These are phyloP conservation scores for Atta texana DNA, from an alignment of 1,140 invertebrate genomes.

Conservation along the genomic window DNA sequence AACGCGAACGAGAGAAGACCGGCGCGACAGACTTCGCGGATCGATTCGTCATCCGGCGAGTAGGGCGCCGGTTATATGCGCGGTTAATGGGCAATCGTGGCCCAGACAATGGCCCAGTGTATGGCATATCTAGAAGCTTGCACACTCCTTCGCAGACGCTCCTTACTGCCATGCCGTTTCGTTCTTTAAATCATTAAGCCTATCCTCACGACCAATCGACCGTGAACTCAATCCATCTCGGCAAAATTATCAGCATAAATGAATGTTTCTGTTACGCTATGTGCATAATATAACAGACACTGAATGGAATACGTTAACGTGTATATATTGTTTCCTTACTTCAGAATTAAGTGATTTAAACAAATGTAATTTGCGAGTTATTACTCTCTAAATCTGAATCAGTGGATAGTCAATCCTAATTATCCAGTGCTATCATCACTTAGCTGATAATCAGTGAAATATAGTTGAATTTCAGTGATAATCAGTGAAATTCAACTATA, in stretches of 20 bases:
- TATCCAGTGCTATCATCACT: no score
- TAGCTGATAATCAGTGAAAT: no score
- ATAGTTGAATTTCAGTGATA: no score
- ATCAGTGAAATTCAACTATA: no score
- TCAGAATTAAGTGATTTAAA: no score
- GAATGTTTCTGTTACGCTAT: slow-evolving; percentile 17
- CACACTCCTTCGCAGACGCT: slow-evolving; percentile 31
- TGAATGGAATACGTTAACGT: neutral
- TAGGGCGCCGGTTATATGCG: slow-evolving; percentile 45
- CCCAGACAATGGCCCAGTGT: slow-evolving; percentile 55
- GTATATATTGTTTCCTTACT: no score
- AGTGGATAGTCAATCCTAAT: no score
- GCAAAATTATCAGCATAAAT: neutral
- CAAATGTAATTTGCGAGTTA: no score
- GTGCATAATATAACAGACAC: neutral
- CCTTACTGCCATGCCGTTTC: slow-evolving; percentile 20
- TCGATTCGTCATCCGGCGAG: slow-evolving; percentile 62
- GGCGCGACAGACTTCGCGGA: slow-evolving; percentile 55
- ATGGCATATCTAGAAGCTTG: neutral
- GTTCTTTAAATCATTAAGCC: slow-evolving; percentile 62
- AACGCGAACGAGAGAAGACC: slow-evolving; percentile 39
- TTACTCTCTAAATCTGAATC: no score
- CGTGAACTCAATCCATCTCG: slow-evolving; percentile 20
- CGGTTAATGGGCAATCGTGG: slow-evolving; percentile 67
- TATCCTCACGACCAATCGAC: slow-evolving; percentile 9